phyloP scores from a whole-genome alignment of 2,888 invertebrate species.

The Athalia cordata region DNA sequence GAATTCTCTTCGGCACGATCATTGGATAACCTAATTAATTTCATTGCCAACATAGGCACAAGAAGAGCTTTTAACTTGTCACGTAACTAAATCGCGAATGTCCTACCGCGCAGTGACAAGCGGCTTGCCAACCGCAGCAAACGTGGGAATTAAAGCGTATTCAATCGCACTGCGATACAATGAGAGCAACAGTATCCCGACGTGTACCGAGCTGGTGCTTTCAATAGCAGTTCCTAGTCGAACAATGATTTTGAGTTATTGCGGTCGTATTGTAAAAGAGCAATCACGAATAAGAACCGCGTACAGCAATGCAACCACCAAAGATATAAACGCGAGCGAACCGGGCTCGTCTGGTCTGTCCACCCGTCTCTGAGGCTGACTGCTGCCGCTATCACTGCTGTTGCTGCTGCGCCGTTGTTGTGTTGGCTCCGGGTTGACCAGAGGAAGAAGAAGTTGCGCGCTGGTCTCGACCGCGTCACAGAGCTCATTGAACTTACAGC shows the following conservation, averaged over 20 bases:
- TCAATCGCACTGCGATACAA: conserved; percentile 23
- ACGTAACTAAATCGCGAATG: conserved; percentile 16
- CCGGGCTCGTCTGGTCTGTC: conserved; percentile 12
- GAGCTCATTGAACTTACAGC: conserved; percentile 61
- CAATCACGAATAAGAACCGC: conserved; percentile 11
- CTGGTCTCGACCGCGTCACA: conserved; percentile 51
- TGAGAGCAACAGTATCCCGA: conserved; percentile 21
- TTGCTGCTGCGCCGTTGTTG: too few relatives aligned
- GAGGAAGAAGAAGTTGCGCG: conserved; percentile 49
- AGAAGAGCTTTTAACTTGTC: conserved; percentile 22
- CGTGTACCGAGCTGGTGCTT: not conserved
- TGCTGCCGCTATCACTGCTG: not conserved
- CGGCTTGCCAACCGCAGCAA: not conserved
- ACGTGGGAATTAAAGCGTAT: conserved; percentile 31
- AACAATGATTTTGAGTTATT: conserved; percentile 40
- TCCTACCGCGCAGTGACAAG: not conserved
- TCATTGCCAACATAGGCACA: not conserved
- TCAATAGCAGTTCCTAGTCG: conserved; percentile 30
- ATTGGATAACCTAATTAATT: conserved; percentile 25
- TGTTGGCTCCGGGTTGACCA: conserved; percentile 1
- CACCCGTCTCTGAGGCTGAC: conserved; percentile 6
- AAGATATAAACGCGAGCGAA: conserved; percentile 31
- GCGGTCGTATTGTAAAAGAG: conserved; percentile 37
- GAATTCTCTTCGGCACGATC: not conserved
- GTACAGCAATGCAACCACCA: conserved; percentile 27